Evolutionary conservation across 2,113 vertebrate genomes (phyloP).

Genomic region (Paratilapia polleni): DNA sequence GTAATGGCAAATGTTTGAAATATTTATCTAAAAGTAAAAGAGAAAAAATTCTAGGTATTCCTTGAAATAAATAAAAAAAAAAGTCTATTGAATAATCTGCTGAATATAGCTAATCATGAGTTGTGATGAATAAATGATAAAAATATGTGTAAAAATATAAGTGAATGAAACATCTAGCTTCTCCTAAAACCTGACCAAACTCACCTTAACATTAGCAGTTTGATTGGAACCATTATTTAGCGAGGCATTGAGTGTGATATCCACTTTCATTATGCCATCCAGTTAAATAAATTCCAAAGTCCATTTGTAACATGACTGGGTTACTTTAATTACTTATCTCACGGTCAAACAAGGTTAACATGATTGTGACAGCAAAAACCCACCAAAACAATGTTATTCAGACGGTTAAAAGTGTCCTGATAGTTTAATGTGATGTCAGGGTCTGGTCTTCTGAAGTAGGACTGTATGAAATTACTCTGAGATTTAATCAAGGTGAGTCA

Average conservation of each 20-base stretch:
- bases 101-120: neutral
- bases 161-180: neutral
- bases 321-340: neutral
- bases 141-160: neutral
- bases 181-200: neutral
- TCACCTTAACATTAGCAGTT: neutral
- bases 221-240: neutral
- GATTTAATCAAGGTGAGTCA: slow-evolving; percentile 63
- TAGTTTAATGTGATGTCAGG: neutral
- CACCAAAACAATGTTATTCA: neutral
- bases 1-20: too few species aligned
- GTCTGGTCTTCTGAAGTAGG: neutral
- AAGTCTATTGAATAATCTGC: neutral
- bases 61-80: too few species aligned
- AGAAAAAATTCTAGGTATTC: too few species aligned
- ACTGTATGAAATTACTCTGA: slow-evolving; percentile 23
- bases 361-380: neutral
- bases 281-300: neutral
- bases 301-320: neutral
- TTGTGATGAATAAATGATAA: neutral
- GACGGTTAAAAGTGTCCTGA: slow-evolving; percentile 19
- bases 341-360: neutral
- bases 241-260: neutral
- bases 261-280: neutral
- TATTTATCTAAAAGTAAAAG: too few species aligned